phyloP scores from a whole-genome alignment of 2,797 vertebrate genomes.

The Coregonus ussuriensis region DNA sequence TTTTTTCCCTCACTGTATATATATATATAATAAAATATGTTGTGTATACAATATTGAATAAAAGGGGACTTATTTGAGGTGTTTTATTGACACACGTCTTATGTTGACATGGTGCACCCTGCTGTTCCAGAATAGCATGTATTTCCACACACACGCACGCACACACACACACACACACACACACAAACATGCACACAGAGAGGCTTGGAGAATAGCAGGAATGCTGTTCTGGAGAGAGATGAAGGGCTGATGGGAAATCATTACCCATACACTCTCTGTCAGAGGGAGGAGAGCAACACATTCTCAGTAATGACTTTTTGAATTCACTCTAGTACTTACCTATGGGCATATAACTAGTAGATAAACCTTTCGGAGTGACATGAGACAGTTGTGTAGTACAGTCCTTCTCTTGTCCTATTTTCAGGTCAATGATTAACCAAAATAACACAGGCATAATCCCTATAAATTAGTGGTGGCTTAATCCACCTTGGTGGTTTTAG shows the following conservation, averaged over 20 bases:
- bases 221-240: neutral
- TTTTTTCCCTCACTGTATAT: no score
- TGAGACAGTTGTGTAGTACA: neutral
- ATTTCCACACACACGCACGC: neutral
- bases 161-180: neutral
- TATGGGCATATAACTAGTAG: neutral
- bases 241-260: neutral
- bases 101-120: neutral
- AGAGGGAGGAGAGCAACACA: neutral
- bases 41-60: no score
- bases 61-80: neutral
- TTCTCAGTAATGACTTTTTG: neutral
- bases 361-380: neutral
- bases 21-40: no score
- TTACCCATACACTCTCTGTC: neutral
- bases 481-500: neutral
- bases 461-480: neutral
- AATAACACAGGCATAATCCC: conserved; percentile 1
- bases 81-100: neutral
- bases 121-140: conserved; percentile 1
- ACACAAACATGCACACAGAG: neutral
- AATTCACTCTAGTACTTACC: neutral
- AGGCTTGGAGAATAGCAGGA: neutral
- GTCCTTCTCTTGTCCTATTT: neutral
- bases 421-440: neutral